Percentiles rank a stretch among this genome's conserved stretches.
phyloP scores from a whole-genome alignment of 1,140 invertebrate species.

The Trypoxylus dichotomus region DNA sequence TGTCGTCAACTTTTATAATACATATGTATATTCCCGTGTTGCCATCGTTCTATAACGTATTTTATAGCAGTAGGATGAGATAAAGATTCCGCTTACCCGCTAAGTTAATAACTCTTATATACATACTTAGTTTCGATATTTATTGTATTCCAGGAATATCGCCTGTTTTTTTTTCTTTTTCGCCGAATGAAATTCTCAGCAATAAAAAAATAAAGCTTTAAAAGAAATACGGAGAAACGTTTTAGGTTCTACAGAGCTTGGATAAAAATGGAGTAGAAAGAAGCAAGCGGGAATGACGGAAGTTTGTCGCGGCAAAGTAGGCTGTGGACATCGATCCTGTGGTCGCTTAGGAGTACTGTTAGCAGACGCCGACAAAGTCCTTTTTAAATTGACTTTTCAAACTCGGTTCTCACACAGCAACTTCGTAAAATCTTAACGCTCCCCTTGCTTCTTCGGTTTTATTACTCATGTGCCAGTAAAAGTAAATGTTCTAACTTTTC shows the following conservation, averaged over 20 bases:
- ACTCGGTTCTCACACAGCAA: background rate
- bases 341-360: background rate
- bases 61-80: background rate
- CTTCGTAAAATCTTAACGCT: too few relatives aligned
- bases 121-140: background rate
- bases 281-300: background rate
- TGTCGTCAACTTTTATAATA: background rate
- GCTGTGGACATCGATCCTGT: conserved; percentile 15
- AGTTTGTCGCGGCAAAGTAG: background rate
- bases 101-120: background rate
- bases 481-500: too few relatives aligned
- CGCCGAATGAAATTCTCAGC: too few relatives aligned
- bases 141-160: too few relatives aligned
- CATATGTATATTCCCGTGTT: background rate
- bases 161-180: too few relatives aligned
- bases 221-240: too few relatives aligned
- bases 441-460: too few relatives aligned
- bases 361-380: background rate
- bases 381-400: conserved; percentile 18
- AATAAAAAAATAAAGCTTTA: too few relatives aligned
- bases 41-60: background rate
- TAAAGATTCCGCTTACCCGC: too few relatives aligned
- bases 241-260: background rate
- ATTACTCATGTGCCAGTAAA: too few relatives aligned
- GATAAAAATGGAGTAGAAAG: background rate